phyloP scores from a whole-genome alignment of 2,888 invertebrate species.

The Drosophila paramelanica region DNA sequence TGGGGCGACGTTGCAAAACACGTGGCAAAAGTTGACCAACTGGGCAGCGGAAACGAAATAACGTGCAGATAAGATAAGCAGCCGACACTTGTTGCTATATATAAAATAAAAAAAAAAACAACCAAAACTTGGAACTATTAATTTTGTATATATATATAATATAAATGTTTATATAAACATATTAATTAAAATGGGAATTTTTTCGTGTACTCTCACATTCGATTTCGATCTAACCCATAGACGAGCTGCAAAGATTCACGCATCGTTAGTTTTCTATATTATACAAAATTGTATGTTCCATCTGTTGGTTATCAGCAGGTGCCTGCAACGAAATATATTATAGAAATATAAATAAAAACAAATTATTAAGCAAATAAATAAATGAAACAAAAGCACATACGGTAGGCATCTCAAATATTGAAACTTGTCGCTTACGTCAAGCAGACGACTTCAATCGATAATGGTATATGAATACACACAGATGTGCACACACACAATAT shows the following conservation, averaged over 20 bases:
- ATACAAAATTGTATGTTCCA: slow-evolving; percentile 2
- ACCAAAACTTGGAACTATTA: slow-evolving; percentile 3
- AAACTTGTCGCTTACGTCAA: slow-evolving; percentile 38
- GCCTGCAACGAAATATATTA: slow-evolving; percentile 5
- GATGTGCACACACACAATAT: not conserved
- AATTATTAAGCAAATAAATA: not conserved
- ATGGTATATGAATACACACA: slow-evolving; percentile 1
- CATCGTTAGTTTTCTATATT: slow-evolving; percentile 26
- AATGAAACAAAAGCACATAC: slow-evolving; percentile 11
- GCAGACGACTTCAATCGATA: slow-evolving; percentile 37
- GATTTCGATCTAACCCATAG: slow-evolving; percentile 5
- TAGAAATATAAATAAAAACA: slow-evolving; percentile 4
- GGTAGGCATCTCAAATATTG: slow-evolving; percentile 38
- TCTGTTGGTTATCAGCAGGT: slow-evolving; percentile 20
- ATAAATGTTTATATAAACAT: not conserved
- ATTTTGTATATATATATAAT: not conserved
- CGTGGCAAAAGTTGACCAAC: slow-evolving; percentile 39
- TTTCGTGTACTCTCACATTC: not conserved
- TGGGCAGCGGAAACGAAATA: slow-evolving; percentile 36
- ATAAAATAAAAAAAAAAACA: not conserved
- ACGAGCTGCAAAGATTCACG: slow-evolving; percentile 28
- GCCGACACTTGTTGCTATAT: slow-evolving; percentile 33
- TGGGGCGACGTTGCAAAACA: slow-evolving; percentile 23
- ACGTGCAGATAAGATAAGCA: slow-evolving; percentile 49
- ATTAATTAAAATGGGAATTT: not conserved